phyloP scores from a whole-genome alignment of 2,888 invertebrate species.

The Agapetus fuscipes region DNA sequence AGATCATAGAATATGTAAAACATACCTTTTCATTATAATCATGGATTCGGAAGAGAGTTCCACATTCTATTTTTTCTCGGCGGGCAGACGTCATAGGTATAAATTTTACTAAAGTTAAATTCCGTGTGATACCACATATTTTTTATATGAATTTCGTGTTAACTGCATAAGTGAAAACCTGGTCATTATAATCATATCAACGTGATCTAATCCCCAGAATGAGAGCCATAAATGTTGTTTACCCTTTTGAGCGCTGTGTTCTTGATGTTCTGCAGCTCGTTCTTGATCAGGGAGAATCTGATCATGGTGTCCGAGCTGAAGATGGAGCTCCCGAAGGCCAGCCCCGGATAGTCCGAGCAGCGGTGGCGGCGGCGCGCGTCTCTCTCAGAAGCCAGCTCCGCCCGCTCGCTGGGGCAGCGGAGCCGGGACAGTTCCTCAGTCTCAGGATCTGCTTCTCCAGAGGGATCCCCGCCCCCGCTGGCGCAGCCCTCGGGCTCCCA shows the following conservation, averaged over 20 bases:
- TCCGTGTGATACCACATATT: no score
- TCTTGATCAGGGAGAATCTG: conserved; percentile 94
- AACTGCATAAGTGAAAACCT: no score
- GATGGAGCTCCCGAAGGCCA: conserved; percentile 84
- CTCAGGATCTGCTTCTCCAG: conserved; percentile 62
- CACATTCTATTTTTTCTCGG: no score
- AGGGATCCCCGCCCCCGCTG: conserved; percentile 36
- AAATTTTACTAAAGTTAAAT: no score
- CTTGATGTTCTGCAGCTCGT: conserved; percentile 96
- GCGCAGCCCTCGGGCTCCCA: conserved; percentile 33
- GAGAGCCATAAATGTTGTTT: no score
- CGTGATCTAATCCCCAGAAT: no score
- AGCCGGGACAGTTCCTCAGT: conserved; percentile 73
- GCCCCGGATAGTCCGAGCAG: conserved; percentile 86
- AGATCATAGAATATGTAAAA: no score
- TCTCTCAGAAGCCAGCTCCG: conserved; percentile 79
- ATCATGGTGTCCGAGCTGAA: conserved; percentile 96
- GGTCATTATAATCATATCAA: no score
- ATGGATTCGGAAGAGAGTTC: no score
- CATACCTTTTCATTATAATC: no score
- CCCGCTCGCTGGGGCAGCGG: conserved; percentile 80
- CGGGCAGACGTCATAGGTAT: no score
- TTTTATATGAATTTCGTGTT: no score
- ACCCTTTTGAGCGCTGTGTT: conserved; percentile 95
- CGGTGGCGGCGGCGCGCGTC: conserved; percentile 68